Conservation (phyloP, 2,888 invertebrate species). For the Phlogophora meticulosa region DNA sequence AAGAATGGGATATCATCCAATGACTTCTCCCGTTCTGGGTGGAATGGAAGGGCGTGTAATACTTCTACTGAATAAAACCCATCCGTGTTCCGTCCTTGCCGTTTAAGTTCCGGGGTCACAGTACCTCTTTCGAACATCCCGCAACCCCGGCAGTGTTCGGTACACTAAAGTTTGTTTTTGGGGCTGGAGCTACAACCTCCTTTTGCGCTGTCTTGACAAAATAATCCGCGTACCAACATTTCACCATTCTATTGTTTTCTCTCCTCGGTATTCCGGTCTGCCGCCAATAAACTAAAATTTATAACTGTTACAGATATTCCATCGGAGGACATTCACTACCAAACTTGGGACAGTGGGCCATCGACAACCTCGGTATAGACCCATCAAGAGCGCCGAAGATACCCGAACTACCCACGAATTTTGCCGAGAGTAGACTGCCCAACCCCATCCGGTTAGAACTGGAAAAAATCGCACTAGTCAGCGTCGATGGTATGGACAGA, state of each 20-base stretch:
- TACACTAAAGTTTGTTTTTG: too few relatives aligned
- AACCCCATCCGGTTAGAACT: conserved; percentile 91
- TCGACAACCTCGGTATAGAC: conserved; percentile 93
- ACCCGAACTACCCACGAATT: conserved; percentile 91
- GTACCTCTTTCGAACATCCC: too few relatives aligned
- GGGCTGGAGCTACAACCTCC: too few relatives aligned
- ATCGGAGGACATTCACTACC: conserved; percentile 94
- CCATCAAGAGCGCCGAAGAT: conserved; percentile 82
- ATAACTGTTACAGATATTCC: conserved; percentile 93
- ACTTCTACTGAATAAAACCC: too few relatives aligned
- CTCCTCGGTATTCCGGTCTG: not conserved
- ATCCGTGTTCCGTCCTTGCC: too few relatives aligned
- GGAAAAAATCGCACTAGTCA: conserved; percentile 84
- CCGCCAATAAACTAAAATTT: not conserved
- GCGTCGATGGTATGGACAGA: conserved; percentile 95
- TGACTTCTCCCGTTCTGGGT: too few relatives aligned
- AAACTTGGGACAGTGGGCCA: conserved; percentile 95
- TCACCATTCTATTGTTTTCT: not conserved
- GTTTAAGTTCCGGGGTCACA: too few relatives aligned
- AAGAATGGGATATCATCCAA: too few relatives aligned
- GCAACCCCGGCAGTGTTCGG: too few relatives aligned
- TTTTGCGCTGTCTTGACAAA: too few relatives aligned
- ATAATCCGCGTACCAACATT: too few relatives aligned
- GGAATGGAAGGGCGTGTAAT: too few relatives aligned
- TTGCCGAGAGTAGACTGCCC: conserved; percentile 93